Base-by-base conservation (phyloP, 1,140 invertebrate species). In the Octopus sinensis region DNA sequence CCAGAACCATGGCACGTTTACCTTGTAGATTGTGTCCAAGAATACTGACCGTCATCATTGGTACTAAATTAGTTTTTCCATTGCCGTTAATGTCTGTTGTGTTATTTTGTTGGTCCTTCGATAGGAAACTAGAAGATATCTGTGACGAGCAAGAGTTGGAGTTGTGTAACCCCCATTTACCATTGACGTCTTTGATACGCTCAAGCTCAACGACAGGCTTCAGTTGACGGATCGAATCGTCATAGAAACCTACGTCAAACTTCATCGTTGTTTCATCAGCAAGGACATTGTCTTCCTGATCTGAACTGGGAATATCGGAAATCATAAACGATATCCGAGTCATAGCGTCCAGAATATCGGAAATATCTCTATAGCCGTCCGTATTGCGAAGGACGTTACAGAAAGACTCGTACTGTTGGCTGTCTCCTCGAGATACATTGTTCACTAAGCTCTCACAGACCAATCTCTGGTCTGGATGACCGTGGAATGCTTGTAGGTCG, bases 171-270 rank as follows among this genome's bases (percentile, higher is more conserved):
- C 52, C 52, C n/a, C 86, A 80, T 78, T 86, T 86, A 23, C 83
- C 84, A 23, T 82, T 84, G 12, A 80, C 76, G 52, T 84, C 83
- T 80, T 86, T 79, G 0, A 86, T 82, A 78, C 85, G 85, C 79
- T 89, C 88, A 52, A 89, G 81, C 77, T 89, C 87, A 0, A 89
- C 85, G 0, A 89, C 82, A 9, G 88, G 88, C 76, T 85, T 87
- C 13, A 89, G 80, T 23, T 84, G 85, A 13, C 83, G 82, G 5
- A 83, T 85, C 54, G 88, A 85, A n/a, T 81, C 79, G n/a, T 87
- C 85, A 77, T 84, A 86, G 77, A 88, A 88, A 23, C 87, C 87
- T 10, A 89, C 83, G 23, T 89, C 88, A 81, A 88, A 89, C 9
- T 83, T 85, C 10, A 89, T 82, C 17, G 83, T 83, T 71, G 88